Conservation (phyloP, 2,113 vertebrate species). For the Baryphthengus martii region DNA sequence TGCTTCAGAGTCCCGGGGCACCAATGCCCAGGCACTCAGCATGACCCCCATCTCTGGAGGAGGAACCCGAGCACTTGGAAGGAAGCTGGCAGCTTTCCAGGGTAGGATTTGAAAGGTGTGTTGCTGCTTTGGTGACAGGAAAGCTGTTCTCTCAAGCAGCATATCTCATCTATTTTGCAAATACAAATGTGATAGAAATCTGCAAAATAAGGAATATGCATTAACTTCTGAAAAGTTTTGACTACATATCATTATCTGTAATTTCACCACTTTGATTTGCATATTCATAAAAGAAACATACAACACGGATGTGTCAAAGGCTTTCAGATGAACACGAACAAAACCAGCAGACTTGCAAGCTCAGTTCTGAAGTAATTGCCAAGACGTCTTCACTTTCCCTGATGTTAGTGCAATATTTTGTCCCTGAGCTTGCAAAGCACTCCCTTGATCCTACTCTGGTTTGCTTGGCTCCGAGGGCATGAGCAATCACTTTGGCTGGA, state of each 20-base stretch:
- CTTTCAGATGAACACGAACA: conserved; percentile 29
- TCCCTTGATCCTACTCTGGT: not conserved
- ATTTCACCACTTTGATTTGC: conserved; percentile 64
- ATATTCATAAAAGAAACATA: conserved; percentile 66
- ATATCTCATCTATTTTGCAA: conserved; percentile 68
- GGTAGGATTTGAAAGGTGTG: not conserved
- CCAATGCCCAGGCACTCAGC: fast-evolving
- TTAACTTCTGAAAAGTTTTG: conserved; percentile 68
- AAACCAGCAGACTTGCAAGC: conserved; percentile 21
- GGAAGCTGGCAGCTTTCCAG: not conserved
- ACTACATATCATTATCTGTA: conserved; percentile 64
- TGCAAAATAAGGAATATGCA: conserved; percentile 64
- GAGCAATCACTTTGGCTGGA: not conserved
- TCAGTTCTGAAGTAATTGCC: conserved; percentile 24
- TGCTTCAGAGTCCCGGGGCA: not conserved
- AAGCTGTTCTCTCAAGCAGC: conserved; percentile 10
- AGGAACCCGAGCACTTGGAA: fast-evolving
- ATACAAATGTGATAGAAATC: conserved; percentile 64
- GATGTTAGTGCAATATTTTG: not conserved
- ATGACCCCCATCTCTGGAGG: not conserved
- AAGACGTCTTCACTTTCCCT: not conserved
- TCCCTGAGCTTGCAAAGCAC: not conserved
- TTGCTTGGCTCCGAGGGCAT: not conserved
- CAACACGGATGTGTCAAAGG: conserved; percentile 54
- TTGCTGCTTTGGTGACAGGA: not conserved